Evolutionary conservation across 2,797 vertebrate species (phyloP).

Genomic region (Acrossocheilus wenchowensis): DNA sequence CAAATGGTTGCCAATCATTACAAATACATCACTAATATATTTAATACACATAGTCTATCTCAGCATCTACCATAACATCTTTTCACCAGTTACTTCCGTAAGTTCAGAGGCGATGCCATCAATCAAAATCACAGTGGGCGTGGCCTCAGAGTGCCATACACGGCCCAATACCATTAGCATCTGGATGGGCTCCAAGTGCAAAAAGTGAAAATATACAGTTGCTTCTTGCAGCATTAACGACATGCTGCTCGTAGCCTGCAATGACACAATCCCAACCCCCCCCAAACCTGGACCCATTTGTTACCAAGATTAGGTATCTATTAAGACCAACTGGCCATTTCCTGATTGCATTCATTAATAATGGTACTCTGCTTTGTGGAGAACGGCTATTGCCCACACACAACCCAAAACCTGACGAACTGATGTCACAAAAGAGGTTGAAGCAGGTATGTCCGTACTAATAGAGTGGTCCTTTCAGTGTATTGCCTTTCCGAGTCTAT

Average conservation of each 20-base stretch:
- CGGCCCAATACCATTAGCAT: slow-evolving; percentile 65
- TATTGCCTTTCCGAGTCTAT: slow-evolving; percentile 38
- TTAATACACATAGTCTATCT: background rate
- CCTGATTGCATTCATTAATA: slow-evolving; percentile 66
- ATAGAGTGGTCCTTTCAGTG: slow-evolving; percentile 34
- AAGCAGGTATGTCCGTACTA: slow-evolving; percentile 58
- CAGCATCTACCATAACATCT: background rate
- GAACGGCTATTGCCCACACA: slow-evolving; percentile 45
- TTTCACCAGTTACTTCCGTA: background rate
- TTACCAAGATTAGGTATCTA: slow-evolving; percentile 63
- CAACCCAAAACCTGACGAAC: slow-evolving; percentile 32
- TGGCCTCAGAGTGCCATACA: slow-evolving; percentile 46
- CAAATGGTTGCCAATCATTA: background rate
- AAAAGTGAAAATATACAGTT: slow-evolving; percentile 55
- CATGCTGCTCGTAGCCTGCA: slow-evolving; percentile 37
- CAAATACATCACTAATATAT: background rate
- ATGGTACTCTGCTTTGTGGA: slow-evolving; percentile 47
- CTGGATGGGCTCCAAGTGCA: slow-evolving; percentile 65
- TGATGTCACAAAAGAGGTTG: slow-evolving; percentile 28
- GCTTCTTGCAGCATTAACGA: slow-evolving; percentile 9
- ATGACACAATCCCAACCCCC: slow-evolving; percentile 27
- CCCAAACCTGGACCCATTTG: slow-evolving; percentile 56
- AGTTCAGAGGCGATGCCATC: slow-evolving; percentile 32
- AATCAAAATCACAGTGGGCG: slow-evolving; percentile 49
- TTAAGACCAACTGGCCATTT: slow-evolving; percentile 64